These are phyloP conservation scores for Microcebus lehilahytsara DNA, from an alignment of 2,113 vertebrate species.

Conservation along the genomic window DNA sequence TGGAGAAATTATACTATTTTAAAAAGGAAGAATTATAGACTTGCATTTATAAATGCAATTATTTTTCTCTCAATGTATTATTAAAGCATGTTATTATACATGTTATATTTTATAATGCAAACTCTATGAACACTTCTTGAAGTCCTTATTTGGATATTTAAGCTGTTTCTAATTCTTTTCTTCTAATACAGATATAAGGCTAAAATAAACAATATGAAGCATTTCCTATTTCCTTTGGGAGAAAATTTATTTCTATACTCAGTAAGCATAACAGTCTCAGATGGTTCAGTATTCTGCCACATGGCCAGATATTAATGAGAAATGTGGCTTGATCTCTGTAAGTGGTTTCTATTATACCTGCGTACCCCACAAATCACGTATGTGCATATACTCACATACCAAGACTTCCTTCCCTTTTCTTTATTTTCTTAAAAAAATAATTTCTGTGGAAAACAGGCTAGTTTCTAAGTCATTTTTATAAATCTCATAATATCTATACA, in stretches of 20 bases:
- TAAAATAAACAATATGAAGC: background rate
- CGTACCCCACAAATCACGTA: background rate
- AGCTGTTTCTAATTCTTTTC: background rate
- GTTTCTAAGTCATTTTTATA: constrained; percentile 29
- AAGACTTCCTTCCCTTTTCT: background rate
- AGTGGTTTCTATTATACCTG: background rate
- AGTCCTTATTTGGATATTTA: background rate
- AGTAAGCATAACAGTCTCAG: fast-evolving
- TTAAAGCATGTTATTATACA: background rate
- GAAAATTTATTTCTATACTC: background rate
- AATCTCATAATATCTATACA: background rate
- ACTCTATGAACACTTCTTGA: background rate
- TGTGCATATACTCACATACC: background rate
- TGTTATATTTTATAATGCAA: background rate
- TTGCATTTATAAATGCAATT: constrained; percentile 34
- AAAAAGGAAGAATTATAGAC: background rate
- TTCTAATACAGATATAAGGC: background rate
- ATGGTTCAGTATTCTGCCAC: background rate
- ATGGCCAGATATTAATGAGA: background rate
- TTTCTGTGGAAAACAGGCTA: background rate
- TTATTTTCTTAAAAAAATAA: background rate
- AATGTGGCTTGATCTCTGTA: background rate
- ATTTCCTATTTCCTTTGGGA: constrained; percentile 3
- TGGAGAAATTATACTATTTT: background rate
- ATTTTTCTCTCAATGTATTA: background rate